Base-by-base conservation (phyloP, 2,113 vertebrate species). In the Rhabdornis inornatus region DNA sequence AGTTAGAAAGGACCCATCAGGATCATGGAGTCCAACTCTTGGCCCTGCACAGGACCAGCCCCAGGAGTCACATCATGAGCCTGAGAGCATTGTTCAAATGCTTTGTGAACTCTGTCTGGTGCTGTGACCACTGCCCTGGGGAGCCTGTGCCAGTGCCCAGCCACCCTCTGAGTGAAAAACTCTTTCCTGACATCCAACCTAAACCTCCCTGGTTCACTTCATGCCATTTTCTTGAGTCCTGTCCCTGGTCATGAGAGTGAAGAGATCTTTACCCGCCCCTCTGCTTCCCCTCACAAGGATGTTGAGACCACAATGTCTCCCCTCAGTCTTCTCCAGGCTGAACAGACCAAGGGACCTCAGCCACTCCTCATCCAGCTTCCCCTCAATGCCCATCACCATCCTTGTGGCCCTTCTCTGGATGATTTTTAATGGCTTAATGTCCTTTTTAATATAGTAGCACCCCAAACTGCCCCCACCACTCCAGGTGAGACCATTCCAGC, bases 401-500 rank as follows among this genome's bases (percentile, higher is more conserved):
- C 18, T 16, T 1, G 1, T 19, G 7, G 35, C 11, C 4, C 17
- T 31, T 3, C 63, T 52, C 10, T 68, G 53, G 33, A 69, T 2
- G 1, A 3, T 5, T 8, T 77, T 27, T 33, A 52, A 19, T 6
- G 3, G 37, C 8, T 68, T 12, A 0, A 25, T 33, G 15, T 7
- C 52, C 7, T 50, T 42, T 17, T 15, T 37, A 50, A 50, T 4
- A 8, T 2, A 42, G 37, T 18, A 25, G 42, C 31, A 25, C 31
- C 31, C 44, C 13, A 7, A 59, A 18, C 3, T 44, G 71, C 17
- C 18, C 52, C 45, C 44, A 76, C 37, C 11, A 14, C 44, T 37
- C 0, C 1, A 21, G 31, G 25, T 31, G 61, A 76, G 61, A 31
- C 52, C 0, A 0, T 11, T 21, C 30, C 61, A 57, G 10, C 0